Conservation (phyloP, 2,113 vertebrate genomes). For the Strix aluco region DNA sequence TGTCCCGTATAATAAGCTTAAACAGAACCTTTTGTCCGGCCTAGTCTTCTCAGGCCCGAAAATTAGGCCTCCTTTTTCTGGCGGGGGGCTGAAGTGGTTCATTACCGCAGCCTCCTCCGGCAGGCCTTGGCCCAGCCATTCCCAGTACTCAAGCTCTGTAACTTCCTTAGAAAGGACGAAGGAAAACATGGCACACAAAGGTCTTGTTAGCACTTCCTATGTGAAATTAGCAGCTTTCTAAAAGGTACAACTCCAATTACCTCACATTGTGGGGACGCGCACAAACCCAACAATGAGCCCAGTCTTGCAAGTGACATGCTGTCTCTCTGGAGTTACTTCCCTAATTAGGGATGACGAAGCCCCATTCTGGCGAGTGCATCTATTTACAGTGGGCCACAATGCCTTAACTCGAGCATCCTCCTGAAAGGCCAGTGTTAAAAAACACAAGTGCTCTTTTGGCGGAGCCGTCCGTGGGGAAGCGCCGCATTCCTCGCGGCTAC, state of each 20-base stretch:
- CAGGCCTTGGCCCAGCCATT: conserved; percentile 92
- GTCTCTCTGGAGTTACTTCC: conserved; percentile 91
- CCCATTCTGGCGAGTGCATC: conserved; percentile 91
- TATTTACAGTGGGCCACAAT: conserved; percentile 89
- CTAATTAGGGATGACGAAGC: conserved; percentile 98
- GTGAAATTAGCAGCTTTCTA: conserved; percentile 99
- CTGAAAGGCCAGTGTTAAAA: conserved; percentile 90
- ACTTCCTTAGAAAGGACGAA: conserved; percentile 96
- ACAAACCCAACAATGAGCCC: conserved; percentile 82
- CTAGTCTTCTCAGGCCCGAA: conserved; percentile 95
- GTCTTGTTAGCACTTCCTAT: conserved; percentile 99
- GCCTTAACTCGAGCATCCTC: conserved; percentile 86
- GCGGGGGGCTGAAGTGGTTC: conserved; percentile 99
- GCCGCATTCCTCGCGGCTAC: conserved; percentile 83
- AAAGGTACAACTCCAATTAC: conserved; percentile 99
- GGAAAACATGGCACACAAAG: conserved; percentile 99
- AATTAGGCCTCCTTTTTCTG: conserved; percentile 97
- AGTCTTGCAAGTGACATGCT: conserved; percentile 88
- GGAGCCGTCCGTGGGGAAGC: conserved; percentile 80
- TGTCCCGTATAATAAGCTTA: conserved; percentile 99
- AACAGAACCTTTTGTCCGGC: conserved; percentile 98
- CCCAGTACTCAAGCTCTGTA: conserved; percentile 92
- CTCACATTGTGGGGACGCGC: conserved; percentile 91
- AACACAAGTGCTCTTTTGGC: conserved; percentile 93
- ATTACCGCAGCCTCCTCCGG: conserved; percentile 93